Evolutionary conservation across 2,113 vertebrate genomes (phyloP).

Genomic region (Vidua macroura): DNA sequence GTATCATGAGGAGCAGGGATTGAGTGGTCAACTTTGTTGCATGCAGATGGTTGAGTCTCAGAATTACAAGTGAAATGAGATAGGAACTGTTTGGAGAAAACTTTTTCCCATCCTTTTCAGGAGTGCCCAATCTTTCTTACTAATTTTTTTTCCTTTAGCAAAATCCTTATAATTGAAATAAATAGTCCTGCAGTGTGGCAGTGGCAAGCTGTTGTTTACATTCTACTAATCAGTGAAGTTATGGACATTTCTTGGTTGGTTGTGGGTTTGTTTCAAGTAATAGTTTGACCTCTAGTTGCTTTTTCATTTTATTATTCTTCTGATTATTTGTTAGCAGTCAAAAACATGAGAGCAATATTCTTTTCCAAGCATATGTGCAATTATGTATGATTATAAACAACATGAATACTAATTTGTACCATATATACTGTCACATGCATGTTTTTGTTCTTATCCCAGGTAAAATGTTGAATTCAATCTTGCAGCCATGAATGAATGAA

Average conservation of each 20-base stretch:
- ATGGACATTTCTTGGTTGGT: background rate
- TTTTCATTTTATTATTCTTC: constrained; percentile 3
- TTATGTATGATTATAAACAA: background rate
- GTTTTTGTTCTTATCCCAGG: background rate
- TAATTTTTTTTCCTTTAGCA: background rate
- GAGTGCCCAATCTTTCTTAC: background rate
- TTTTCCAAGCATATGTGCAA: constrained; percentile 40
- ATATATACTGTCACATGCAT: background rate
- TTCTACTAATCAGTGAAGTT: background rate
- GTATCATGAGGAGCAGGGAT: background rate
- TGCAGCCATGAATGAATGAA: background rate
- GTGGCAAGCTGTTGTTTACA: background rate
- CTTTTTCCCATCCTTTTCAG: background rate
- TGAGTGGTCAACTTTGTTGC: background rate
- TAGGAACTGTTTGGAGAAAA: background rate
- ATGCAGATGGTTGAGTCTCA: background rate
- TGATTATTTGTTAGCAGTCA: background rate
- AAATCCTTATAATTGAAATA: background rate
- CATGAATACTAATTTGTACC: background rate
- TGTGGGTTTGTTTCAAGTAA: background rate
- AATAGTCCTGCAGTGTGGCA: background rate
- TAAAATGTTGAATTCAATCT: background rate
- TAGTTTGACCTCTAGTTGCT: background rate
- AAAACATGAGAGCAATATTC: background rate
- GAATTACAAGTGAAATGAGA: background rate